Conservation (phyloP, 1,140 invertebrate species). For the Oryctes rhinoceros region DNA sequence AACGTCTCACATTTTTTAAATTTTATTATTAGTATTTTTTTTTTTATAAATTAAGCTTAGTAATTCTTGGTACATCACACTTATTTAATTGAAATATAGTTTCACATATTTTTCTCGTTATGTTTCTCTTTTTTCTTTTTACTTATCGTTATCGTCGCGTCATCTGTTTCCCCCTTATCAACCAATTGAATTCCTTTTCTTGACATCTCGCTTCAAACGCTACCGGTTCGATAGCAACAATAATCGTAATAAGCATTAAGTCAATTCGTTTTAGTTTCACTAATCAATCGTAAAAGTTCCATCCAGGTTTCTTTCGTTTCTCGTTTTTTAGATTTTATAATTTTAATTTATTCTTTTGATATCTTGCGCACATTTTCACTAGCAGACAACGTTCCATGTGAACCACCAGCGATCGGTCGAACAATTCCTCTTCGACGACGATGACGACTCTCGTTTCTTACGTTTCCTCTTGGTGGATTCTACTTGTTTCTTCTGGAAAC, state of each 20-base stretch:
- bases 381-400: constrained; percentile 66
- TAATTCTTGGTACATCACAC: constrained; percentile 60
- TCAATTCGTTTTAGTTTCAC: constrained; percentile 40
- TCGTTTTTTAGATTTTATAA: constrained; percentile 21
- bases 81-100: constrained; percentile 59
- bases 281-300: background rate
- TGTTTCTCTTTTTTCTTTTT: constrained; percentile 44
- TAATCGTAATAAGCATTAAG: constrained; percentile 37
- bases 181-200: too few relatives aligned
- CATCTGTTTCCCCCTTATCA: too few relatives aligned
- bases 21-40: constrained; percentile 12
- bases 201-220: background rate
- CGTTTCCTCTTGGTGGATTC: constrained; percentile 71
- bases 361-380: constrained; percentile 52
- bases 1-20: constrained; percentile 55
- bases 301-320: background rate
- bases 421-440: constrained; percentile 58
- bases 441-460: constrained; percentile 66
- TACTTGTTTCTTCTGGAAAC: constrained; percentile 82
- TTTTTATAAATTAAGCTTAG: constrained; percentile 49
- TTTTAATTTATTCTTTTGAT: constrained; percentile 38
- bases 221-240: constrained; percentile 8
- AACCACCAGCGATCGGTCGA: constrained; percentile 63
- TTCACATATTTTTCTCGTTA: constrained; percentile 51
- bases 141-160: background rate